These are phyloP conservation scores for Proteles cristata DNA, from an alignment of 2,113 vertebrate species.

Conservation along the genomic window DNA sequence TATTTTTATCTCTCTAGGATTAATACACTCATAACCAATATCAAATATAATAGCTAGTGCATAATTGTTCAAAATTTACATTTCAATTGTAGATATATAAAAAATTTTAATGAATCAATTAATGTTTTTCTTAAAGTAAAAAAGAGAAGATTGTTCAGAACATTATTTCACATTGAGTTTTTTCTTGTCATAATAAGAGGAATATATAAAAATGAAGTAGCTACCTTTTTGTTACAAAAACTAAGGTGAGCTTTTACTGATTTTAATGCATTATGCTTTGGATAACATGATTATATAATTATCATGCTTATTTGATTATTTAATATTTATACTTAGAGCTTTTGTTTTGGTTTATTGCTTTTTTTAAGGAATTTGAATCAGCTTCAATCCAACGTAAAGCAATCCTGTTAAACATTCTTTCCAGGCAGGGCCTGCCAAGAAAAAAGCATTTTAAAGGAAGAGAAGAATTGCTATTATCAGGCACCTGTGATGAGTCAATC, in stretches of 20 bases:
- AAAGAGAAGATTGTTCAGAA: neutral
- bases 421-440: conserved; percentile 28
- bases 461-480: conserved; percentile 64
- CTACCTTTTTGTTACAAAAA: neutral
- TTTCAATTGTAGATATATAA: neutral
- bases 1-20: neutral
- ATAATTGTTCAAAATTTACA: neutral
- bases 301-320: conserved; percentile 38
- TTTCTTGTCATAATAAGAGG: neutral
- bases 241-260: neutral
- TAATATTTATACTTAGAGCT: neutral
- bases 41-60: neutral
- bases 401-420: conserved; percentile 55
- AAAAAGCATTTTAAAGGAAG: conserved; percentile 31
- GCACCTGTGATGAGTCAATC: conserved; percentile 70
- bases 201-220: neutral
- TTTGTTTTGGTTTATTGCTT: neutral
- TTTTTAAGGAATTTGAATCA: neutral
- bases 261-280: neutral
- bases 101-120: neutral
- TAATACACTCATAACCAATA: neutral
- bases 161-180: neutral
- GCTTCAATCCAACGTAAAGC: neutral
- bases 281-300: neutral
- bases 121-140: neutral